Percentiles rank a stretch among this genome's conserved stretches.
Conservation (phyloP, 1,140 invertebrate genomes). For the Pseudobourletiella spinata region DNA sequence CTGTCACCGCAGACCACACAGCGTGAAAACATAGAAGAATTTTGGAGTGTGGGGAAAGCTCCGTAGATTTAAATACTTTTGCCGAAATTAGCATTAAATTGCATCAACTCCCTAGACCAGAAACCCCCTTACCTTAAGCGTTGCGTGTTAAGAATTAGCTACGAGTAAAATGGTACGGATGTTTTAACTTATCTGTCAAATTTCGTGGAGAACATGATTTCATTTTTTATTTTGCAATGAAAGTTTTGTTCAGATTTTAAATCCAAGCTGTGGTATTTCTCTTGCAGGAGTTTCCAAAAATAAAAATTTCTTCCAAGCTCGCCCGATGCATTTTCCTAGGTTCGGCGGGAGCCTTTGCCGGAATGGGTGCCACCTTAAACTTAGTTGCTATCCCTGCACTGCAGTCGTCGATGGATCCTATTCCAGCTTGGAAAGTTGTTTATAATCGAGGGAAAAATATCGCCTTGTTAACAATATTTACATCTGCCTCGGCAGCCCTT, state of each 20-base stretch:
- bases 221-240: neutral
- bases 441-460: conserved; percentile 14
- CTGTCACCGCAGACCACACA: too few relatives aligned
- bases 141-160: too few relatives aligned
- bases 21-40: too few relatives aligned
- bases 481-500: neutral
- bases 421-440: conserved; percentile 2
- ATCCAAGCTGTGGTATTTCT: neutral
- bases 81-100: too few relatives aligned
- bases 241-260: neutral
- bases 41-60: too few relatives aligned
- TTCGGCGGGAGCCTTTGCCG: conserved; percentile 9
- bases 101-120: too few relatives aligned
- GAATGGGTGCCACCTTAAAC: conserved; percentile 3
- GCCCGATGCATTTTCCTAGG: neutral
- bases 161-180: too few relatives aligned
- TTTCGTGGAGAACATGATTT: too few relatives aligned
- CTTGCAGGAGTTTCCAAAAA: neutral
- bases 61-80: too few relatives aligned
- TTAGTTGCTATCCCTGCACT: conserved; percentile 5
- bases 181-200: too few relatives aligned
- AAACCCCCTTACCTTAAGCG: too few relatives aligned
- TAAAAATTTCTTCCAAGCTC: neutral
- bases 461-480: neutral
- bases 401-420: conserved; percentile 1